Evolutionary conservation across 2,113 vertebrate species (phyloP).

Genomic region (Alligator sinensis): DNA sequence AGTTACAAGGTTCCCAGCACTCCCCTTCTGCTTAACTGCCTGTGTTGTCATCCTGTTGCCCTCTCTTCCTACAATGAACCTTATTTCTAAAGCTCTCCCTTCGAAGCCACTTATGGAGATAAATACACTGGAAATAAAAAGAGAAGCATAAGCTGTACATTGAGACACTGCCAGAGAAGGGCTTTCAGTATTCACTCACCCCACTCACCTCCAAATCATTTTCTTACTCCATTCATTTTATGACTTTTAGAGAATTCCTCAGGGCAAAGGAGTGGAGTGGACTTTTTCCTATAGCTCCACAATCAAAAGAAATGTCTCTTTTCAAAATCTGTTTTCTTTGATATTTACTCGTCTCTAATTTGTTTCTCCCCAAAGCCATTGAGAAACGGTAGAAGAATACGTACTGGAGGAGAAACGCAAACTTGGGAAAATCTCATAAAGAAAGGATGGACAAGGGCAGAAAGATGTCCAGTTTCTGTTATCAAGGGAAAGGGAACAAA

Average conservation of each 20-base stretch:
- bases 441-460: neutral
- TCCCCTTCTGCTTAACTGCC: neutral
- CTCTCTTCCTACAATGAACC: neutral
- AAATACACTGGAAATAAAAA: neutral
- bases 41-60: neutral
- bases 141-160: neutral
- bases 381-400: neutral
- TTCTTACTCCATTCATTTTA: neutral
- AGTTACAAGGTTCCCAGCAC: neutral
- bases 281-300: neutral
- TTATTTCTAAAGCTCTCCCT: neutral
- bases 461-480: neutral
- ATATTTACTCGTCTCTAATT: neutral
- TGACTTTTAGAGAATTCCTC: neutral
- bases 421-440: neutral
- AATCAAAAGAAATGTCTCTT: neutral
- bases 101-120: neutral
- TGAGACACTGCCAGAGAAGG: neutral
- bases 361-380: neutral
- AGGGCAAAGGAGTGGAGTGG: neutral
- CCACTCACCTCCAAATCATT: neutral
- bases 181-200: neutral
- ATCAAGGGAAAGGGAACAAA: neutral
- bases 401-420: neutral
- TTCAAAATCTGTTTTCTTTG: neutral